Percentiles rank a stretch among this genome's conserved stretches.
These are phyloP conservation scores for Pelobates cultripes DNA, from an alignment of 2,797 vertebrate species.

Conservation along the genomic window DNA sequence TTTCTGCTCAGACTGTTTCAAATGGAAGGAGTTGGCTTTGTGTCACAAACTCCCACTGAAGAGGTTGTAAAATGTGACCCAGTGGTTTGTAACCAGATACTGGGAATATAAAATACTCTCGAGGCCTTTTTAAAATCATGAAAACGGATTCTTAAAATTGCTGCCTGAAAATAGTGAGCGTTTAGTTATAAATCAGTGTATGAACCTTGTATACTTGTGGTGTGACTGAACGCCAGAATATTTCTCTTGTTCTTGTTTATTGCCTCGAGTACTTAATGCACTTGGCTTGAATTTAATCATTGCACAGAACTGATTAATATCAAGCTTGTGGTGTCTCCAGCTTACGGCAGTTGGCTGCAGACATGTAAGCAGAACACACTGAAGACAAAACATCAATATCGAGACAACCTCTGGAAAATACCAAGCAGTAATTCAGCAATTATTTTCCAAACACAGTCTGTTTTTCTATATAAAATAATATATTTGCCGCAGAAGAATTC, in stretches of 20 bases:
- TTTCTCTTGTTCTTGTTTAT: slow-evolving; percentile 54
- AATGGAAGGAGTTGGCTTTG: slow-evolving; percentile 18
- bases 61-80: slow-evolving; percentile 44
- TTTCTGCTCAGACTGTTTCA: slow-evolving; percentile 26
- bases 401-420: slow-evolving; percentile 16
- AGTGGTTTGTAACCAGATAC: slow-evolving; percentile 44
- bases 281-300: slow-evolving; percentile 41
- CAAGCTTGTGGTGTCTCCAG: slow-evolving; percentile 1
- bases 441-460: not conserved
- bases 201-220: slow-evolving; percentile 51
- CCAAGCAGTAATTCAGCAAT: not conserved
- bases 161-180: slow-evolving; percentile 17
- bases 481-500: too few relatives aligned
- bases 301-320: slow-evolving; percentile 47
- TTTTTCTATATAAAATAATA: too few relatives aligned
- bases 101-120: slow-evolving; percentile 42
- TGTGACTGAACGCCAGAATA: slow-evolving; percentile 42
- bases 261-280: slow-evolving; percentile 48
- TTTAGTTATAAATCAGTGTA: slow-evolving; percentile 49
- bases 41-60: slow-evolving; percentile 41
- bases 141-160: slow-evolving; percentile 35
- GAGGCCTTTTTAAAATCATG: slow-evolving; percentile 32
- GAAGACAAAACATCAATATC: slow-evolving; percentile 20
- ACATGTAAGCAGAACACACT: not conserved
- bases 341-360: slow-evolving; percentile 15